Base-by-base conservation (phyloP, 2,888 invertebrate species). In the Caenorhabditis auriculariae region DNA sequence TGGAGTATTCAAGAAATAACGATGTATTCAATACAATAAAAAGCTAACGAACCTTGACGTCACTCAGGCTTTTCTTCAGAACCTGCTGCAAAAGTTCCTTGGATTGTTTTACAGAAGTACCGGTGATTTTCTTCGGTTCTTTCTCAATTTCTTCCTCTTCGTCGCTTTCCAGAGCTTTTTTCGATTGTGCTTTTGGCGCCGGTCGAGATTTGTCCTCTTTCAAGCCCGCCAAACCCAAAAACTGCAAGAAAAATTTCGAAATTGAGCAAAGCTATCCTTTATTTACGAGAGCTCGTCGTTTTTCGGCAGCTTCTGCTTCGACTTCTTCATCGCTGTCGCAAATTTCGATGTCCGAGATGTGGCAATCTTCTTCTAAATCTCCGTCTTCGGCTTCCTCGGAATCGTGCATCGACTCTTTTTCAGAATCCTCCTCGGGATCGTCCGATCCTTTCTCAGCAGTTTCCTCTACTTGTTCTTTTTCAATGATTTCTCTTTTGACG, bases 311-410 rank as follows among this genome's bases (percentile, higher is more conserved):
- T 21, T 58, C 44, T 17, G 17, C 27, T 3, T 53, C 55, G 1
- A 38, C 48, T 19, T 63, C 63, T 29, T 58, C 62, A 35, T 62
- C 63, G 32, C 55, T 55, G 47, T 54, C 62, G 7, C 42, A 54
- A 39, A 62, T 62, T 28, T 58, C 58, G 4, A 58, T 32, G 24
- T 58, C 58, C 2, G 52, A 52, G 15, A 42, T 29, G n/a, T 47
- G 29, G 38, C 45, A 58, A n/a, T 56, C 50, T 43, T 49, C 49
- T 5, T 17, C 47, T 17, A 37, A 32, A 1, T 17, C 54, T 12
- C 43, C 35, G 7, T 45, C 27, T 7, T 9, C 26, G n/a, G n/a
- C 44, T 26, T 51, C 38, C 26, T 46, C 49, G 12, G 17, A 19
- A 6, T 42, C 35, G 2, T 32, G 24, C 3, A n/a, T n/a, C n/a